phyloP scores from a whole-genome alignment of 2,888 invertebrate genomes.

The Polydrusus tereticollis region DNA sequence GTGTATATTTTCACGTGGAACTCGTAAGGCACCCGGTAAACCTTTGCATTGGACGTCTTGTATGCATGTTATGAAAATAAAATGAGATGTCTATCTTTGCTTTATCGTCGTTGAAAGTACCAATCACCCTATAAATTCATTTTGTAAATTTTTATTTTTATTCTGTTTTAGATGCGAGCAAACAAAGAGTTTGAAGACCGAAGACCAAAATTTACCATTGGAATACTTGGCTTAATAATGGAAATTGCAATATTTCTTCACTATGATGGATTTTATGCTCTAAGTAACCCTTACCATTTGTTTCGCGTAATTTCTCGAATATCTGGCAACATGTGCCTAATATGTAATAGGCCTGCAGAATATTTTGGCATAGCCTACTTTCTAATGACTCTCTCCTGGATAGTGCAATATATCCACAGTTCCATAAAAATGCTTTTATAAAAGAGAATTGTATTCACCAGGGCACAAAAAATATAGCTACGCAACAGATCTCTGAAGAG shows the following conservation, averaged over 20 bases:
- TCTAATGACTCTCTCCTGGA: conserved; percentile 24
- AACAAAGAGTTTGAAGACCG: background rate
- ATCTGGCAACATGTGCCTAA: conserved; percentile 4
- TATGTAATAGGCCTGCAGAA: conserved; percentile 2
- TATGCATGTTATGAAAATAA: no score
- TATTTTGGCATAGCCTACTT: conserved; percentile 20
- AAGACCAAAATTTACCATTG: conserved; percentile 12
- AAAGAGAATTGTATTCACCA: no score
- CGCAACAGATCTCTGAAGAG: no score
- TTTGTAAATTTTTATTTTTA: background rate
- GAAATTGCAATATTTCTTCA: conserved; percentile 17
- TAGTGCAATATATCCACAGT: background rate
- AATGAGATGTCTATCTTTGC: no score
- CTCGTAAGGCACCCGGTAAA: no score
- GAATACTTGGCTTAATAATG: conserved; percentile 5
- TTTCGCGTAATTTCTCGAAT: background rate
- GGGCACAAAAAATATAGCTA: no score
- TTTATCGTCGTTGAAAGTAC: no score
- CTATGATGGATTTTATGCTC: conserved; percentile 6
- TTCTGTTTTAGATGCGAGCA: conserved; percentile 4
- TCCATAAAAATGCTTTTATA: background rate
- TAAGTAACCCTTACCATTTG: conserved; percentile 10
- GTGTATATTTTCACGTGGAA: no score
- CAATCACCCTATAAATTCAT: no score
- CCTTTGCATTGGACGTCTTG: no score